Base-by-base conservation (phyloP, 2,113 vertebrate genomes). In the Vulpes vulpes region DNA sequence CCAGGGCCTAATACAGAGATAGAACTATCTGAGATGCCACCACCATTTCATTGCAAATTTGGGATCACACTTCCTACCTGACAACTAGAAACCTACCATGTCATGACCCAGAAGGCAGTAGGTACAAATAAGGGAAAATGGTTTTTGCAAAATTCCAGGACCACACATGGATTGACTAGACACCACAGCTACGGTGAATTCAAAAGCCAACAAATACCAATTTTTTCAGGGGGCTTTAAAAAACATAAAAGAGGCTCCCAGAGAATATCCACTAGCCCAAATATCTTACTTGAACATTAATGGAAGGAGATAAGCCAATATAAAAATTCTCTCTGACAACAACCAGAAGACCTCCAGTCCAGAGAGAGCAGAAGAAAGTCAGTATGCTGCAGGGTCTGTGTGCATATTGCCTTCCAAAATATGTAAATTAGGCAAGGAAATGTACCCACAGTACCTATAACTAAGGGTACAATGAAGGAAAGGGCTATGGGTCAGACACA, bases 201-300 rank as follows among this genome's bases (percentile, higher is more conserved):
- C 49, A 80, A 91, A 91, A 91, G 32, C n/a, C 59, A 79, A 65
- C 60, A 79, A 91, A 65, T 8, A 91, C 22, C 43, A 79, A 91
- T 79, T 74, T 65, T 91, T 80, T 55, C 43, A 55, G 49, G 22
- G 32, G 19, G 17, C 22, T 3, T 65, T 65, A 65, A 80, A 91
- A 80, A 80, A 65, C 65, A 91, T n/a, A 55, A 67, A 91, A 80
- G 43, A 85, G n/a, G 32, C 27, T 12, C 32, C n/a, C 43, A 69
- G 71, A 62, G 55, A 92, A 92, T 82, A 23, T 9, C 1, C 51
- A 82, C 64, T 81, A 19, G 43, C 73, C 22, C 55, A 89, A 89
- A 62, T 82, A 89, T 5, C 3, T 5, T 62, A 32, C 22, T 62
- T 60, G 22, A 51, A 35, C 43, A 27, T 88, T 55, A 79, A 30